A percentile compares a stretch with the other conserved stretches of the same genome.
These are phyloP conservation scores for Elgaria multicarinata DNA, from an alignment of 2,113 vertebrate genomes.

Conservation along the genomic window DNA sequence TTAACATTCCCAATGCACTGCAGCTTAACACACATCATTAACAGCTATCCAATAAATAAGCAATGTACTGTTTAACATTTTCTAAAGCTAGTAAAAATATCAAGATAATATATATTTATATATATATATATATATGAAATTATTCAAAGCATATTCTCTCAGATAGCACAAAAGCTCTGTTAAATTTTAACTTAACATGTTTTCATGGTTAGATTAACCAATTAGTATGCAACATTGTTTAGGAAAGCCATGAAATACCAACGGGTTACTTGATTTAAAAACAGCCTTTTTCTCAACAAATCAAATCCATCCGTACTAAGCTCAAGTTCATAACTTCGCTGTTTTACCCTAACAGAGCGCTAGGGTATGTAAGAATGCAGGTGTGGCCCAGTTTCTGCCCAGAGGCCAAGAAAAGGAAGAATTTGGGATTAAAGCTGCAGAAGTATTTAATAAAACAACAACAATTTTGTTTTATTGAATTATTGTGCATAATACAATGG, in stretches of 20 bases:
- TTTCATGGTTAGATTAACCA: conserved; percentile 1
- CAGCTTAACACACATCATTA: background rate
- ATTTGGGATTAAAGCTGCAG: background rate
- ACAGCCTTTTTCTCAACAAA: background rate
- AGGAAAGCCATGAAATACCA: background rate
- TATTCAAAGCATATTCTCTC: background rate
- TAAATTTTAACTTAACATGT: background rate
- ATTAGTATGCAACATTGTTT: background rate
- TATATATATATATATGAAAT: background rate
- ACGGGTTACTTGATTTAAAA: background rate
- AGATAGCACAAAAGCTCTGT: background rate
- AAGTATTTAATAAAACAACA: background rate
- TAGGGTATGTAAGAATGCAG: background rate
- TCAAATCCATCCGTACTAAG: background rate
- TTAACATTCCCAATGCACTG: conserved; percentile 17
- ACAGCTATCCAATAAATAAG: conserved; percentile 9
- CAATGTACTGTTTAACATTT: background rate
- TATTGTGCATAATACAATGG: too few species aligned
- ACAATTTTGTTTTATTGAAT: too few species aligned
- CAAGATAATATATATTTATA: background rate
- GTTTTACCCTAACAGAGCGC: background rate
- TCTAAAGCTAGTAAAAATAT: background rate
- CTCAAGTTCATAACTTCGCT: background rate
- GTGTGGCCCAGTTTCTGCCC: background rate
- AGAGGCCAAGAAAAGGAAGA: background rate